Evolutionary conservation across 1,140 invertebrate genomes (phyloP).

Genomic region (Cecropterus lyciades): DNA sequence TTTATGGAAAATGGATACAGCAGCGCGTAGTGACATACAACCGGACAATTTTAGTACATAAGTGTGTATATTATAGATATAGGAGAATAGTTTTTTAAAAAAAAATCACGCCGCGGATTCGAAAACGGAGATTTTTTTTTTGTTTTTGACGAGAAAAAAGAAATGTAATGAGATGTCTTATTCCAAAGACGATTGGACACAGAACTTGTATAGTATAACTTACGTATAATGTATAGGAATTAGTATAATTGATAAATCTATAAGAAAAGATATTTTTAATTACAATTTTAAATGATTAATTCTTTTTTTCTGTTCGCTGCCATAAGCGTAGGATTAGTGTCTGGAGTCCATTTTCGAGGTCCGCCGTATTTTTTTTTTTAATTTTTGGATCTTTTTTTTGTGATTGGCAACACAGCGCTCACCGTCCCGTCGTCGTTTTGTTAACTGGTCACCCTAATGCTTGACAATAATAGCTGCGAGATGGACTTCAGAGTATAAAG

Average conservation of each 20-base stretch:
- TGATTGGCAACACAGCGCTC: constrained; percentile 48
- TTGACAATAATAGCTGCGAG: constrained; percentile 61
- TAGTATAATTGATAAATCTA: constrained; percentile 59
- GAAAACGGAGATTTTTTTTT: constrained; percentile 10
- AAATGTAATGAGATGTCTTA: constrained; percentile 42
- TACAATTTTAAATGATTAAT: constrained; percentile 64
- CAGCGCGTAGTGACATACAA: constrained; percentile 54
- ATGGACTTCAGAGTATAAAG: constrained; percentile 47
- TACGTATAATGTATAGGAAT: constrained; percentile 64
- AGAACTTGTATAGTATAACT: constrained; percentile 68
- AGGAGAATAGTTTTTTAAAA: constrained; percentile 34
- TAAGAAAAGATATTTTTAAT: constrained; percentile 80
- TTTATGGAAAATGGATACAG: constrained; percentile 11
- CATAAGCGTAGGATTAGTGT: constrained; percentile 69
- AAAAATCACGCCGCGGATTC: constrained; percentile 1
- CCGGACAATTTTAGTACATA: constrained; percentile 55
- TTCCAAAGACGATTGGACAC: constrained; percentile 54
- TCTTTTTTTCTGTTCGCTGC: constrained; percentile 71
- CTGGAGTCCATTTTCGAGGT: constrained; percentile 53
- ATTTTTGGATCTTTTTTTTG: constrained; percentile 27
- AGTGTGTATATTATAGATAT: constrained; percentile 67
- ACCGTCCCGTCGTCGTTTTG: constrained; percentile 33
- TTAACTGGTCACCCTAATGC: constrained; percentile 37
- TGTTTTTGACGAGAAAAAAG: constrained; percentile 5
- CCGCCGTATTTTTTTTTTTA: constrained; percentile 22